Evolutionary conservation across 2,113 vertebrate genomes (phyloP).

Genomic region (Oenanthe melanoleuca): DNA sequence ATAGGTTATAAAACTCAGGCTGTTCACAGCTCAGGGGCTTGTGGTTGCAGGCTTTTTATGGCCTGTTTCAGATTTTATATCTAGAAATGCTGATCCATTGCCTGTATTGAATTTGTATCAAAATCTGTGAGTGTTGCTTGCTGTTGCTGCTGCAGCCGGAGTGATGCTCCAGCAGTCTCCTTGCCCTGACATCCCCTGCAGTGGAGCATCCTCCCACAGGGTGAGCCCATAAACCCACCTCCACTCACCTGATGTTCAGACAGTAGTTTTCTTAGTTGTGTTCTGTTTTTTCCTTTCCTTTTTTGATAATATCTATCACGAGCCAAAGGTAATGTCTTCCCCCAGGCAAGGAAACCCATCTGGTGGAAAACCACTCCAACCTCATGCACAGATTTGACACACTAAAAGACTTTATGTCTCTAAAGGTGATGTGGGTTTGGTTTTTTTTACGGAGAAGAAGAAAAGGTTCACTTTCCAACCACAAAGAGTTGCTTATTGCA

Average conservation of each 20-base stretch:
- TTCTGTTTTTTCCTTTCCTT: neutral
- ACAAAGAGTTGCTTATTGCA: neutral
- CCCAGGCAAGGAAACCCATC: neutral
- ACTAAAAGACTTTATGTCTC: neutral
- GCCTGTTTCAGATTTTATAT: neutral
- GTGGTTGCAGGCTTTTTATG: neutral
- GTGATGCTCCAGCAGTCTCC: neutral
- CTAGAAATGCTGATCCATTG: neutral
- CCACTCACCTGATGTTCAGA: neutral
- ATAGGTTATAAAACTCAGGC: neutral
- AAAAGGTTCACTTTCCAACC: neutral
- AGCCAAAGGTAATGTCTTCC: neutral
- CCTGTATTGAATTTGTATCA: neutral
- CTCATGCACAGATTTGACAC: neutral
- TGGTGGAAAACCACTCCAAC: neutral
- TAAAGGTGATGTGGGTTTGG: neutral
- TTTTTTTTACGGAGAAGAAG: neutral
- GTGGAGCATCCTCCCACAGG: neutral
- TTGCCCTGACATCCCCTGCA: neutral
- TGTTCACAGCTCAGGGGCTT: neutral
- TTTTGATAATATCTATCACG: neutral
- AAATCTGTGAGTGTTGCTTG: neutral
- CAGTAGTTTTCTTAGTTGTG: neutral
- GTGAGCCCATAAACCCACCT: neutral
- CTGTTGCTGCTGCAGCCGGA: neutral